phyloP scores from a whole-genome alignment of 2,797 vertebrate genomes.

The Tapirus indicus region DNA sequence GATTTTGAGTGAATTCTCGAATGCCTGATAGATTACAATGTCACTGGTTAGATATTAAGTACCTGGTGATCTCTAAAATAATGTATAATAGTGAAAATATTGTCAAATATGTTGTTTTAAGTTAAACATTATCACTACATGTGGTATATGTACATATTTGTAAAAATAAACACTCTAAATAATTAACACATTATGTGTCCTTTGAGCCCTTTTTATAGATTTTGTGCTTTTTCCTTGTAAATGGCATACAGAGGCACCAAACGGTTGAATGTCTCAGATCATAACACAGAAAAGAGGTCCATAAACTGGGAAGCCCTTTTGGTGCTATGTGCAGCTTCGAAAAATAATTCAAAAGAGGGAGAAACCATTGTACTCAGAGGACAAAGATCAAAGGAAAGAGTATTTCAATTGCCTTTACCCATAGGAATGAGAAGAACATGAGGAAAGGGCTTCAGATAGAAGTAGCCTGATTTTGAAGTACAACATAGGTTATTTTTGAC shows the following conservation, averaged over 20 bases:
- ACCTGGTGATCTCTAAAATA: not conserved
- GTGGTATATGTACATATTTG: not conserved
- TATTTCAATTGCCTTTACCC: not conserved
- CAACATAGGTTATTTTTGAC: not conserved
- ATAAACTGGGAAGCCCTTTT: not conserved
- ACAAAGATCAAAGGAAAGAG: not conserved
- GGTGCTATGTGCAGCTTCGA: not conserved
- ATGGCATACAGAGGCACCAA: not conserved
- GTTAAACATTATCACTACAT: not conserved
- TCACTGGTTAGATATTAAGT: not conserved
- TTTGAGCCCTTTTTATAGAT: not conserved
- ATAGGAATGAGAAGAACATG: not conserved
- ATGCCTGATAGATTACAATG: too few species aligned
- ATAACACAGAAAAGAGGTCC: not conserved
- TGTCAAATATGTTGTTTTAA: not conserved
- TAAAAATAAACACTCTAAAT: not conserved
- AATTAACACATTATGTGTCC: not conserved
- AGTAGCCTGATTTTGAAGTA: not conserved
- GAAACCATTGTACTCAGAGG: not conserved
- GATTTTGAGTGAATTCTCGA: not conserved
- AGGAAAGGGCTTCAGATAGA: not conserved
- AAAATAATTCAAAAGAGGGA: not conserved
- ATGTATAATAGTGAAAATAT: not conserved
- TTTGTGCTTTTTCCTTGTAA: not conserved
- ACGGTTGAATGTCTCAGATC: not conserved